Evolutionary conservation across 2,797 vertebrate species (phyloP), one percentile per base, ranked within the genome.

Genomic region (Clarias pachynema): DNA sequence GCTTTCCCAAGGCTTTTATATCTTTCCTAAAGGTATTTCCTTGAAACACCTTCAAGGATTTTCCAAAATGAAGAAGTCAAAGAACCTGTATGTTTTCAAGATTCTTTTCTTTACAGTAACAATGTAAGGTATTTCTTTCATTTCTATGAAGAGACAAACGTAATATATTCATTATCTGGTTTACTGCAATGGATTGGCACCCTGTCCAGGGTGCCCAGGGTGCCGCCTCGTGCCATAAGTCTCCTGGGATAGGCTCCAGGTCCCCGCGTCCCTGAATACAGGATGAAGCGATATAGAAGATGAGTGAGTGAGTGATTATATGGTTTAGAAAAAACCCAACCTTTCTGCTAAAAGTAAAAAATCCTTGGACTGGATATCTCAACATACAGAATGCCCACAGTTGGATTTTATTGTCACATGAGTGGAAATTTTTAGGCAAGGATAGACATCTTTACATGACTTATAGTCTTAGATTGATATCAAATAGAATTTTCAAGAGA

Each of bases 121-220:
- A 56, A 16, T 90, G 93, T 90, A 94, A 94, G 94, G 94, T 85
- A 65, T 79, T 68, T 72, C 90, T 66, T 68, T 31, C 49, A 83
- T 83, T 89, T 81, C 84, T 79, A 22, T 44, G n/a, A 79, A 68
- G 59, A 86, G 49, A 53, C 16, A 16, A 85, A 81, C 20, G 2
- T 24, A 77, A 31, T 77, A 12, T 59, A 57, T 29, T 59, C 14
- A 53, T n/a, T 74, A 53, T 0, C 7, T 14, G 5, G 2, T n/a
- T 74, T 26, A 49, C 40, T 8, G 40, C 40, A 4, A 44, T 44
- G 8, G 8, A 44, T 44, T 44, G 7, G 40, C 40, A 44, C 40
- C 40, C 40, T 44, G 40, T 44, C 8, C 40, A 44, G 7, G 40
- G 40, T 44, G 7, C 7, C 40, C 34, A 34, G 34, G 34, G 34